A percentile compares a stretch with the other conserved stretches of the same genome.
These are phyloP conservation scores for Alexandromys fortis DNA, from an alignment of 2,113 vertebrate genomes.

Conservation along the genomic window DNA sequence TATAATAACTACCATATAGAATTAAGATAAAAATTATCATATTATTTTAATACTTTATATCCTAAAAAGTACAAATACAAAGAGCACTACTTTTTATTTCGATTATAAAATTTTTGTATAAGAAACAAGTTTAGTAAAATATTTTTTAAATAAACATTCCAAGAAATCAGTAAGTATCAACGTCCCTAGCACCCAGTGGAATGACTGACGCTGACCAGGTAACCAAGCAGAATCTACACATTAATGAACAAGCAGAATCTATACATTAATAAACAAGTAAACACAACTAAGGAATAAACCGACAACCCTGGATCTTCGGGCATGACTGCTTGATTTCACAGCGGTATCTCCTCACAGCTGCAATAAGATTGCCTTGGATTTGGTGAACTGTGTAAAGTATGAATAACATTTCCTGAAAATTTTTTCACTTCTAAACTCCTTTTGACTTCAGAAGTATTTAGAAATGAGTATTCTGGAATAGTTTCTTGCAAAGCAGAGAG, in stretches of 20 bases:
- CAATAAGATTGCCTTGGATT: not conserved
- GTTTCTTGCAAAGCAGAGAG: constrained; percentile 52
- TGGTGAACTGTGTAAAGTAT: constrained; percentile 29
- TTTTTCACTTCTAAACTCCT: constrained; percentile 30
- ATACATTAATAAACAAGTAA: constrained; percentile 39
- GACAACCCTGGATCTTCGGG: not conserved
- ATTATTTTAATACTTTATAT: constrained; percentile 19
- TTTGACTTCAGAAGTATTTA: constrained; percentile 57
- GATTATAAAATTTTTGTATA: constrained; percentile 7
- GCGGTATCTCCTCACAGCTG: not conserved
- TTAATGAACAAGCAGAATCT: constrained; percentile 33
- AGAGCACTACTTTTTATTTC: not conserved
- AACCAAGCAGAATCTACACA: not conserved
- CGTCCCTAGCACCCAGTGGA: not conserved
- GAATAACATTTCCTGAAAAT: constrained; percentile 50
- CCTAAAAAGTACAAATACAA: constrained; percentile 37
- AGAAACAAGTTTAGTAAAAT: constrained; percentile 25
- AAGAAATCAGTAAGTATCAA: constrained; percentile 29
- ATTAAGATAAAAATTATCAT: not conserved
- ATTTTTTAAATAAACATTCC: not conserved
- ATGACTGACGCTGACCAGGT: not conserved
- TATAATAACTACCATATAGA: not conserved
- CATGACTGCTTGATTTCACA: not conserved
- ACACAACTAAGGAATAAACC: not conserved
- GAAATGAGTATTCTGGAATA: constrained; percentile 9